A percentile compares a stretch with the other conserved stretches of the same genome.
Evolutionary conservation across 2,113 vertebrate species (phyloP).

Genomic region (Neolamprologus sp.): DNA sequence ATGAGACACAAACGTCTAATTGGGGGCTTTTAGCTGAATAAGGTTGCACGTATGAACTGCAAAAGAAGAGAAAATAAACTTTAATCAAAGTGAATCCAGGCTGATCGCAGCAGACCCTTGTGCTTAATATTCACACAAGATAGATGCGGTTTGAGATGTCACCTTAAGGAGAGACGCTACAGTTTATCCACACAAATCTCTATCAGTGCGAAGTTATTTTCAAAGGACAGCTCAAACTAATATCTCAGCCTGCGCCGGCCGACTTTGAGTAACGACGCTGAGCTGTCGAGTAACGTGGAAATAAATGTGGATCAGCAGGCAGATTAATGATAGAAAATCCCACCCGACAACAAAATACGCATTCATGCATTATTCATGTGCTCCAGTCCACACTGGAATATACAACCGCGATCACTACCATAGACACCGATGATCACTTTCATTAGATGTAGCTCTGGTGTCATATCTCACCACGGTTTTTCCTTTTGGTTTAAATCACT

Average conservation of each 20-base stretch:
- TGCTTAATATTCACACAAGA: background rate
- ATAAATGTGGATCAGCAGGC: background rate
- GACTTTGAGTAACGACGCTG: background rate
- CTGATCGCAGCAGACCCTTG: background rate
- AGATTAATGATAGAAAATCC: background rate
- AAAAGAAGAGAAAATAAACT: background rate
- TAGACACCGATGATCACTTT: background rate
- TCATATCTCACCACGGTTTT: background rate
- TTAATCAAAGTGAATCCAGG: background rate
- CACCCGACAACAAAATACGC: background rate
- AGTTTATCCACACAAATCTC: background rate
- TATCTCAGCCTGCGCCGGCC: background rate
- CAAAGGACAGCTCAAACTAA: background rate
- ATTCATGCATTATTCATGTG: conserved; percentile 5
- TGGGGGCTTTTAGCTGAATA: background rate
- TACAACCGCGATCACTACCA: background rate
- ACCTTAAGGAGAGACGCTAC: background rate
- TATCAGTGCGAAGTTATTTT: background rate
- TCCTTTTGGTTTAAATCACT: background rate
- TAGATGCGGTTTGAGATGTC: background rate
- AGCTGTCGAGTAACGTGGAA: background rate
- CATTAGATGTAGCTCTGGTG: background rate
- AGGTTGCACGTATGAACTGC: background rate
- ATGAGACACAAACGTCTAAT: background rate
- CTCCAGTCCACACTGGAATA: background rate